phyloP scores from a whole-genome alignment of 2,113 vertebrate genomes.

The Sebastes fasciatus region DNA sequence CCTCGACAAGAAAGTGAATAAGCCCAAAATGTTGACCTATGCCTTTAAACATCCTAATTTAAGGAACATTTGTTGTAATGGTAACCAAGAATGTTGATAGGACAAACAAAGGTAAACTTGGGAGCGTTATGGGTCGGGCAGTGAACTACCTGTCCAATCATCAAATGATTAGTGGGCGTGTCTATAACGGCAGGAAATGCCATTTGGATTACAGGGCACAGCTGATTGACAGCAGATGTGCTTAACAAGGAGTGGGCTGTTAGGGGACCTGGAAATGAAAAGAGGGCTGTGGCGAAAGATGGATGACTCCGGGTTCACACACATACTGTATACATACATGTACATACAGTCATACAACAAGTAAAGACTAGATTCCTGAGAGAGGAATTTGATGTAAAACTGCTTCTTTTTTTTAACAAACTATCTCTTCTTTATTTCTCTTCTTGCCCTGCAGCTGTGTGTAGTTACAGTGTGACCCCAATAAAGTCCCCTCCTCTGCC shows the following conservation, averaged over 20 bases:
- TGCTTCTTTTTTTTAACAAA: slow-evolving; percentile 27
- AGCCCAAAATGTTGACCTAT: not conserved
- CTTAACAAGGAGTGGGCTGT: slow-evolving; percentile 75
- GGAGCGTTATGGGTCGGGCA: not conserved
- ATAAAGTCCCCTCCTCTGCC: slow-evolving; percentile 81
- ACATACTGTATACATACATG: not conserved
- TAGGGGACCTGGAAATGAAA: slow-evolving; percentile 63
- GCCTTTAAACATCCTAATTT: not conserved
- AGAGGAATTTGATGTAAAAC: slow-evolving; percentile 67
- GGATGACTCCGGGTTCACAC: slow-evolving; percentile 39
- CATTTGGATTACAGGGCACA: slow-evolving; percentile 77
- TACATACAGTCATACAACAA: slow-evolving; percentile 34
- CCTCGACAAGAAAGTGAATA: not conserved
- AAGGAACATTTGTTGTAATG: slow-evolving; percentile 50
- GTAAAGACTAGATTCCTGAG: slow-evolving; percentile 46
- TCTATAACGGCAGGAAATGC: slow-evolving; percentile 79
- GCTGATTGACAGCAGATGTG: slow-evolving; percentile 86
- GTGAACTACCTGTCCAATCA: slow-evolving; percentile 40
- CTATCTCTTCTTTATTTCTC: slow-evolving; percentile 53
- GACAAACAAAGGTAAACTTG: slow-evolving; percentile 27
- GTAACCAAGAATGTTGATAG: slow-evolving; percentile 30
- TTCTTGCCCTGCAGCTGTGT: slow-evolving; percentile 83
- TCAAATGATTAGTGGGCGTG: slow-evolving; percentile 63
- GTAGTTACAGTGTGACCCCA: slow-evolving; percentile 86
- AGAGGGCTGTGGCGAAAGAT: slow-evolving; percentile 39